phyloP scores from a whole-genome alignment of 2,797 vertebrate species.

The Huso huso region DNA sequence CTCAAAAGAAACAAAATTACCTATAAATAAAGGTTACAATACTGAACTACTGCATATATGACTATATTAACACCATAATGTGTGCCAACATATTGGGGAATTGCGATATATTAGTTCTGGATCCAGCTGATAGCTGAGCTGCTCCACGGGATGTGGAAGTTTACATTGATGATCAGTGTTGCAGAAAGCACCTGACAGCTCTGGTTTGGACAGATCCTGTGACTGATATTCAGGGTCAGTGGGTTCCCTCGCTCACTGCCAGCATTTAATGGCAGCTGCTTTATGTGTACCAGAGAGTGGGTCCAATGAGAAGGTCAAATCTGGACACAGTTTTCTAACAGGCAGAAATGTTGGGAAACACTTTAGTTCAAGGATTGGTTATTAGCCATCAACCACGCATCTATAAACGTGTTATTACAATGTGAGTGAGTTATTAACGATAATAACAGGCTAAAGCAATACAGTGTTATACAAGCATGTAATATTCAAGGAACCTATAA shows the following conservation, averaged over 20 bases:
- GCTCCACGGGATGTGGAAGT: not conserved
- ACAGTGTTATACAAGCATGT: no score
- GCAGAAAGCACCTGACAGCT: conserved; percentile 7
- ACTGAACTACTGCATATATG: no score
- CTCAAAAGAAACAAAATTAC: no score
- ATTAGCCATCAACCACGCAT: conserved; percentile 27
- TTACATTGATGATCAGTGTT: not conserved
- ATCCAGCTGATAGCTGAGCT: no score
- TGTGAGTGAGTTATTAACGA: no score
- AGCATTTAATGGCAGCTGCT: conserved; percentile 6
- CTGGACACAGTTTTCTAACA: conserved; percentile 30
- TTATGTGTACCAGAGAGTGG: conserved; percentile 15
- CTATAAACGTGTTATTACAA: conserved; percentile 1
- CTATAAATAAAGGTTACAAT: no score
- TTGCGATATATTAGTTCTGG: no score
- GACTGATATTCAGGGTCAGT: not conserved
- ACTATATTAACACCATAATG: no score
- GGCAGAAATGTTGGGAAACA: not conserved
- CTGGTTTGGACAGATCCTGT: not conserved
- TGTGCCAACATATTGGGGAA: no score
- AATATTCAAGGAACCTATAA: no score
- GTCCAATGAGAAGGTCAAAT: not conserved
- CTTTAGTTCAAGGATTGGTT: not conserved
- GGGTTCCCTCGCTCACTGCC: not conserved
- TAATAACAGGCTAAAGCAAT: no score